Base-by-base conservation (phyloP, 2,797 vertebrate genomes). In the Protosalanx chinensis region DNA sequence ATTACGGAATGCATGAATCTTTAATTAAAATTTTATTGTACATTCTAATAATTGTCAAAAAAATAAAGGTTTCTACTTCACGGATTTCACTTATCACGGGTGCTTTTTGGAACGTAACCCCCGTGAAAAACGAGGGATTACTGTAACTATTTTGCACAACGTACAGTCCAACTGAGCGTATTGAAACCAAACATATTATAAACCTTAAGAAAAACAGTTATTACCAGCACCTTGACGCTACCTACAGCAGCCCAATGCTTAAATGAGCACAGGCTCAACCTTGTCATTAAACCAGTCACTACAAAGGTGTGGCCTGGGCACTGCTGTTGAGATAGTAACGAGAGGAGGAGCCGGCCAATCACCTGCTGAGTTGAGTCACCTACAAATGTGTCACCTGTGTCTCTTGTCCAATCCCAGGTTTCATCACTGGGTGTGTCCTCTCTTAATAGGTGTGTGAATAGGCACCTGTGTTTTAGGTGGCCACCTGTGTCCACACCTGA, bases 391-490 rank as follows among this genome's bases (percentile, higher is more conserved):
- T 27, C 57, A 59, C 57, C 58, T 60, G 23, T n/a, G 10, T 5
- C 41, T 66, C 41, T 66, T 4, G 8, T 49, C 41, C 37, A 46
- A 41, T 49, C 64, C 49, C 27, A 6, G 27, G 27, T 27, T 27
- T 66, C 49, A 66, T 30, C 2, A 49, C 64, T 29, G 49, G 64
- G 64, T 30, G 64, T 49, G 13, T 66, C 13, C 23, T 5, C 41
- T 66, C 41, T 16, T 18, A 66, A 51, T 66, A 29, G 18, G 20
- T 16, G 37, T 65, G 41, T 51, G 27, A 66, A 51, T 66, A 51
- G 27, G 23, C 23, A 66, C 37, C n/a, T 49, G 41, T 51, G 64
- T 27, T 49, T 16, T 5, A 8, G 3, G 51, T n/a, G 51, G 15
- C 4, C 15, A 53, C 15, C 51, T 53, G 51, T 53, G 15, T 53